Percentiles rank a stretch among this genome's conserved stretches.
phyloP scores from a whole-genome alignment of 2,888 invertebrate species.

The Ochropacha duplaris region DNA sequence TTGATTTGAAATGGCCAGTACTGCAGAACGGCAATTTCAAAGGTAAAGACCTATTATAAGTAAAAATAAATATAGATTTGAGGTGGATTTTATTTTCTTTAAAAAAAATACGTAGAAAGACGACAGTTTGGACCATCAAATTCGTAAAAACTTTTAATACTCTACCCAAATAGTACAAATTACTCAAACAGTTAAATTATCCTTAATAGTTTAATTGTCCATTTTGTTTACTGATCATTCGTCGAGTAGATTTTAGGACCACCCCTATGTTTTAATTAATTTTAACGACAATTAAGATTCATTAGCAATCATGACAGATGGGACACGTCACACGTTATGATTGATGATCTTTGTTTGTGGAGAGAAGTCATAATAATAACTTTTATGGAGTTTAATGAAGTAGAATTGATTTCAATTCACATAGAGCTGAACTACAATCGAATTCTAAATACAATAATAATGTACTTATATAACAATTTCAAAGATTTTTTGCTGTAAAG shows the following conservation, averaged over 20 bases:
- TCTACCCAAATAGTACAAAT: constrained; percentile 15
- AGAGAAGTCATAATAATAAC: background rate
- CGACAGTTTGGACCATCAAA: too few relatives aligned
- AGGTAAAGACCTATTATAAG: too few relatives aligned
- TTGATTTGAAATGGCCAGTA: too few relatives aligned
- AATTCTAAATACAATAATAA: too few relatives aligned
- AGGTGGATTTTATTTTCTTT: too few relatives aligned
- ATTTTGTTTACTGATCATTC: constrained; percentile 2
- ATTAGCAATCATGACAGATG: constrained; percentile 17
- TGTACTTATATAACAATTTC: too few relatives aligned
- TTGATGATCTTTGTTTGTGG: constrained; percentile 16
- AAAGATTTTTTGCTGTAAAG: too few relatives aligned
- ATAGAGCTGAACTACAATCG: too few relatives aligned
- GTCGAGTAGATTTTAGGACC: constrained; percentile 22
- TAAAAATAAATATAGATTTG: too few relatives aligned
- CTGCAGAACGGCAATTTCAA: too few relatives aligned
- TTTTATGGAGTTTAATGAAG: background rate
- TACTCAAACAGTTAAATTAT: constrained; percentile 28
- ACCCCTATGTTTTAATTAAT: constrained; percentile 57
- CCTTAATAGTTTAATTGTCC: constrained; percentile 28
- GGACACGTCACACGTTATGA: constrained; percentile 18
- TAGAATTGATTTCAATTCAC: background rate
- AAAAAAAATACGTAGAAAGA: too few relatives aligned
- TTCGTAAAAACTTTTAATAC: background rate
- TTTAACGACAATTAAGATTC: constrained; percentile 34